Conservation (phyloP, 2,888 invertebrate species). For the Lasioglossum lativentre region DNA sequence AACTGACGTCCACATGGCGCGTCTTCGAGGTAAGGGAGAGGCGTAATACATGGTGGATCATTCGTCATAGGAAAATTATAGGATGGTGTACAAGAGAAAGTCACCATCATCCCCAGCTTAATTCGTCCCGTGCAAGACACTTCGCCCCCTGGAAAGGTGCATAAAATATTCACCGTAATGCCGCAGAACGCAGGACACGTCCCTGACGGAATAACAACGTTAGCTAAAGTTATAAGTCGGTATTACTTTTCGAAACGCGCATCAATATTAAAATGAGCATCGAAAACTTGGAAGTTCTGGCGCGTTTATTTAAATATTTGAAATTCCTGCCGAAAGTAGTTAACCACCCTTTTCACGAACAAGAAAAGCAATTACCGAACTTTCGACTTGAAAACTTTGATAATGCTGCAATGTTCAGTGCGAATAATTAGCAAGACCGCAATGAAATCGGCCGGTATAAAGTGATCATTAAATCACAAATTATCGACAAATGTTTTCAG, state of each 20-base stretch:
- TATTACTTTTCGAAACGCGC: not conserved
- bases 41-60: constrained; percentile 69
- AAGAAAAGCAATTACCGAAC: not conserved
- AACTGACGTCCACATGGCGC: constrained; percentile 61
- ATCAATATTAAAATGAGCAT: not conserved
- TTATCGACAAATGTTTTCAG: not conserved
- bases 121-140: constrained; percentile 71
- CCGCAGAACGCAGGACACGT: constrained; percentile 68
- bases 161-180: constrained; percentile 70
- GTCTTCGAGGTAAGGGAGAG: constrained; percentile 66
- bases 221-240: not conserved
- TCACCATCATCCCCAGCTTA: constrained; percentile 72
- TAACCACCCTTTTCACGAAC: not conserved
- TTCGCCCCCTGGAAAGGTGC: constrained; percentile 62
- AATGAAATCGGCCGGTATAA: constrained; percentile 30
- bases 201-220: constrained; percentile 54
- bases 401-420: constrained; percentile 17
- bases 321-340: not conserved
- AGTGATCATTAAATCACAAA: constrained; percentile 24
- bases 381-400: not conserved
- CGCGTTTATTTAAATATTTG: constrained; percentile 3
- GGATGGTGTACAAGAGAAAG: constrained; percentile 72
- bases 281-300: not conserved
- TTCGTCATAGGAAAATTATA: constrained; percentile 72
- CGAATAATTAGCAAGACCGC: constrained; percentile 37